phyloP scores from a whole-genome alignment of 2,888 invertebrate species.

The Leptinotarsa haldemani region DNA sequence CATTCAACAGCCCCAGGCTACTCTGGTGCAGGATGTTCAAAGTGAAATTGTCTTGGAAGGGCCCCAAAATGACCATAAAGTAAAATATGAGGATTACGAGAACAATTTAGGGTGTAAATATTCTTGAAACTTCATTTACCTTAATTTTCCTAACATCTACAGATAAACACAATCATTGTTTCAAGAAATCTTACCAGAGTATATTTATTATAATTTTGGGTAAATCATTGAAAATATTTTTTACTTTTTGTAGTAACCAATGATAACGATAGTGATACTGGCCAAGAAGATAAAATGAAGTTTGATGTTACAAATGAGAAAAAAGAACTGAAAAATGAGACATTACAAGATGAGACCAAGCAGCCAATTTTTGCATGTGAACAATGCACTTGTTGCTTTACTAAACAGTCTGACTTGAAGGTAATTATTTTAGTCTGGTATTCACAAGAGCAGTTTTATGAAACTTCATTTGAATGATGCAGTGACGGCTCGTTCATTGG shows the following conservation, averaged over 20 bases:
- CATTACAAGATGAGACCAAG: conserved; percentile 60
- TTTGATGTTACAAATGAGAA: conserved; percentile 25
- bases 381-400: conserved; percentile 63
- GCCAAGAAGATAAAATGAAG: conserved; percentile 30
- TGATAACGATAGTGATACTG: conserved; percentile 33
- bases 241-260: conserved; percentile 24
- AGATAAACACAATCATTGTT: not conserved
- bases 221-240: not conserved
- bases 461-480: not conserved
- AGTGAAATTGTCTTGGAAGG: conserved; percentile 21
- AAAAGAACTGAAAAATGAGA: conserved; percentile 44
- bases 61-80: conserved; percentile 23
- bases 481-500: too few relatives aligned
- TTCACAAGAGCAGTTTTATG: not conserved
- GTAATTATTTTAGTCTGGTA: conserved; percentile 44
- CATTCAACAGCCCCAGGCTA: conserved; percentile 2
- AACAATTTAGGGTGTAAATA: conserved; percentile 27
- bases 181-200: not conserved
- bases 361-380: conserved; percentile 64
- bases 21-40: not conserved
- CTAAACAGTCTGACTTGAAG: conserved; percentile 60
- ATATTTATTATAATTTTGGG: not conserved
- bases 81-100: conserved; percentile 32
- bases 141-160: not conserved
- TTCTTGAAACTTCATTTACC: not conserved